phyloP scores from a whole-genome alignment of 2,888 invertebrate genomes.

The Cryptocephalus primarius region DNA sequence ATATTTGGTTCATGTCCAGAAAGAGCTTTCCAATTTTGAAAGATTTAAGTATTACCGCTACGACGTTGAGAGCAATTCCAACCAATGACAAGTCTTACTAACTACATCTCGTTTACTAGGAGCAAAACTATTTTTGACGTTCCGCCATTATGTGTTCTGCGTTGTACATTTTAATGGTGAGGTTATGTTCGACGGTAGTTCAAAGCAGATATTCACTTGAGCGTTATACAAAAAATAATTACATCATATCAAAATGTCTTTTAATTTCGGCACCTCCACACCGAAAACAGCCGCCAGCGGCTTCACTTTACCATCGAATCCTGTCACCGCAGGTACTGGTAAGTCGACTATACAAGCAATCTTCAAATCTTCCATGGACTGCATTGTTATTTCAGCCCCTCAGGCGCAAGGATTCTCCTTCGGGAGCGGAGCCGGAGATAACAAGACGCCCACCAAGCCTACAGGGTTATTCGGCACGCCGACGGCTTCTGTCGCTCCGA shows the following conservation, averaged over 20 bases:
- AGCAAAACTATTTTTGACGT: no score
- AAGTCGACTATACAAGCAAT: constrained; percentile 1
- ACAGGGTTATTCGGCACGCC: constrained; percentile 6
- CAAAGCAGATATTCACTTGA: no score
- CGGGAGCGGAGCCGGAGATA: constrained; percentile 17
- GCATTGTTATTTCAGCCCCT: constrained; percentile 9
- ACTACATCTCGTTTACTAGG: no score
- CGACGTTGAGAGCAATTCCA: no score
- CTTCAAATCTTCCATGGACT: neutral
- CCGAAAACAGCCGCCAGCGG: constrained; percentile 23
- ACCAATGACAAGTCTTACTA: no score
- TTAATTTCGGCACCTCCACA: constrained; percentile 21
- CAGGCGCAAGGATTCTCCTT: constrained; percentile 11
- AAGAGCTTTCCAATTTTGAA: no score
- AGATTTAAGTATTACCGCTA: no score
- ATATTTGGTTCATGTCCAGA: no score
- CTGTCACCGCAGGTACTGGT: constrained; percentile 16
- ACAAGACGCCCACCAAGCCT: constrained; percentile 10
- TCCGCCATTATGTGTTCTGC: no score
- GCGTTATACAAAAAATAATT: no score
- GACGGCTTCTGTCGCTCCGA: constrained; percentile 12
- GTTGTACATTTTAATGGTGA: no score
- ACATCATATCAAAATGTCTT: constrained; percentile 21
- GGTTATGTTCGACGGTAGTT: no score
- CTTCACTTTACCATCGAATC: constrained; percentile 32